Evolutionary conservation across 2,888 invertebrate genomes (phyloP), one percentile per base, ranked within the genome.

Genomic region (Caenorhabditis sulstoni): DNA sequence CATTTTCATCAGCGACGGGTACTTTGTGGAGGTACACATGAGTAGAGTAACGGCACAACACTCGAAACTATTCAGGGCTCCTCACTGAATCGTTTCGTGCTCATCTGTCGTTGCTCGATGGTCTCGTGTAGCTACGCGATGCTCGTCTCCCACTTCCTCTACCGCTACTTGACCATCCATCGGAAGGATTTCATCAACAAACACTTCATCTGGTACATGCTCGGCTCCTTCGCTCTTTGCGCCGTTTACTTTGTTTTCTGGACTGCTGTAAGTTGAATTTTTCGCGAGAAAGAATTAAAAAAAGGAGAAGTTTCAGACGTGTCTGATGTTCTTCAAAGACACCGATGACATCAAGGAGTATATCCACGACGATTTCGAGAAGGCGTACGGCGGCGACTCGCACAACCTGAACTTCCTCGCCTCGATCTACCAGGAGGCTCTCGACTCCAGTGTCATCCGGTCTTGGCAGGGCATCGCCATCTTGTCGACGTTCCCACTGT

Each of bases 111-210:
- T 1, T 66, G 66, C 22, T 66, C 66, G 11, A 14, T 66, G 23
- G 18, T 66, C 11, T 14, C 44, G 1, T 37, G 37, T 12, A 57
- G 47, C n/a, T 57, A 66, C 16, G 55, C 66, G 8, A 41, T 66
- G 3, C 66, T 55, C 22, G n/a, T 55, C 1, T 57, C 22, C 16
- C 66, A 65, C 29, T 65, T 65, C 12, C 12, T 53, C 44, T 65
- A 65, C 18, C 64, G 64, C 5, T 53, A 22, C 11, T 9, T 65
- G 18, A 52, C 44, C 5, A 16, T 65, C 12, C 29, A 44, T 16
- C 23, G 44, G 2, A 53, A 52, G 4, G 35, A 12, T 2, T 44
- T 52, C 7, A 65, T 52, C 7, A 44, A 16, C 16, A 37, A 49
- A 1, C 9, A 29, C 1, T 65, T 65, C 29, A 12, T 14, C 11